Base-by-base conservation (phyloP, 2,113 vertebrate species). In the Cyanocitta stelleri region DNA sequence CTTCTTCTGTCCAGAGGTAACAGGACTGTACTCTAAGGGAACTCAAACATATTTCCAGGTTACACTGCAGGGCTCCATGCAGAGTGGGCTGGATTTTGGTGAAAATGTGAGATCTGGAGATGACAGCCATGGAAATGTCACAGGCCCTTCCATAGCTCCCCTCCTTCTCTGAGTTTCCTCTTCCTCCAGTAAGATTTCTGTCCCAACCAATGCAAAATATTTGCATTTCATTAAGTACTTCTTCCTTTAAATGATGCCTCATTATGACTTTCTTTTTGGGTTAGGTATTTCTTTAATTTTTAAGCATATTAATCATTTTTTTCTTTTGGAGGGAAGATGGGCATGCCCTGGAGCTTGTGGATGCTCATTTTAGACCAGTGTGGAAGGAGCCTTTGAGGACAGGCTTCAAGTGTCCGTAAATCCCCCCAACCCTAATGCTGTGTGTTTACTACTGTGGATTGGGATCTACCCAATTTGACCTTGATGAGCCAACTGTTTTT, bases 221-320 rank as follows among this genome's bases (percentile, higher is more conserved):
- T 83, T 91, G 20, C 26, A 52, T 79, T 90, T 90, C 74, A n/a
- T 87, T 54, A 73, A 93, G n/a, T 49, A 33, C 10, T 56, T 88
- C 37, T 74, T 63, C 48, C 23, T 46, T 64, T 75, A 64, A 83
- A 80, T 30, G 69, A 76, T 22, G 27, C 17, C 27, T 62, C 17
- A 30, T 66, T 61, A 23, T 1, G 1, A n/a, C 41, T 68, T 44
- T 54, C 10, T 48, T 76, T 82, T 51, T 33, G 22, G 19, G 29
- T 49, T 54, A 62, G 27, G 21, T 39, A 61, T 24, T 49, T 89
- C 20, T 55, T 39, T 41, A 82, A 15, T 30, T 87, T 93, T 69
- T 35, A 85, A 73, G 26, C 20, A 46, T 35, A 20, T 4, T 13
- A 21, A n/a, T 33, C 26, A 1, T 13, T 37, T 27, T 26, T 51